Base-by-base conservation (phyloP, 2,888 invertebrate genomes). In the Orthosia incerta region DNA sequence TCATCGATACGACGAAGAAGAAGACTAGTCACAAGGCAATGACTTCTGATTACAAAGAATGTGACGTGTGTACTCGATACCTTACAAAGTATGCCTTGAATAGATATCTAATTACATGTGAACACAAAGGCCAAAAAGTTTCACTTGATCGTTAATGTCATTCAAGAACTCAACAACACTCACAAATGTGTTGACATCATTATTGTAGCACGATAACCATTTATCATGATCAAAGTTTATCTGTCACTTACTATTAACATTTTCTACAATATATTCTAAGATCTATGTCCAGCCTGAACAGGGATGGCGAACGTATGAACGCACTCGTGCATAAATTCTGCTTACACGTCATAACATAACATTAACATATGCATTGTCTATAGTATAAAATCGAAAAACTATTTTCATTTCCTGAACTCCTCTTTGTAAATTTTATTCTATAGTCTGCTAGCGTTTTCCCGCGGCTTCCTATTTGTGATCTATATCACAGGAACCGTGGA, bases 171-270 rank as follows among this genome's bases (percentile, higher is more conserved):
- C 53, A 65, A 60, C 55, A 50, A 16, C 15, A 64, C 57, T 61
- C 16, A 45, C 50, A 79, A 67, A 56, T 64, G 45, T 62, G 59
- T 70, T 79, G 66, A 67, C 46, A 60, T 68, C 45, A 60, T 26
- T 62, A 46, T 65, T 50, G 60, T 63, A 20, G 56, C 66, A 83
- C 66, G 70, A 64, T 20, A 48, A 45, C 64, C 48, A 75, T 80
- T 83, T 45, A 68, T 80, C 76, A 71, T 69, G 39, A 23, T 66
- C 71, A 59, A 50, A 71, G 61, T 71, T 74, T 70, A 79, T 72
- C 51, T 71, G 26, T 53, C 51, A 71, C 20, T 75, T 64, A 56
- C 46, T 73, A 46, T 50, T 9, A 76, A 57, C 23, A 59, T 23
- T 69, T 72, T 76, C 73, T 69, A 66, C 59, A 55, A 60, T 66